These are phyloP conservation scores for Trinorchestia longiramus DNA, from an alignment of 1,140 invertebrate species.

Conservation along the genomic window DNA sequence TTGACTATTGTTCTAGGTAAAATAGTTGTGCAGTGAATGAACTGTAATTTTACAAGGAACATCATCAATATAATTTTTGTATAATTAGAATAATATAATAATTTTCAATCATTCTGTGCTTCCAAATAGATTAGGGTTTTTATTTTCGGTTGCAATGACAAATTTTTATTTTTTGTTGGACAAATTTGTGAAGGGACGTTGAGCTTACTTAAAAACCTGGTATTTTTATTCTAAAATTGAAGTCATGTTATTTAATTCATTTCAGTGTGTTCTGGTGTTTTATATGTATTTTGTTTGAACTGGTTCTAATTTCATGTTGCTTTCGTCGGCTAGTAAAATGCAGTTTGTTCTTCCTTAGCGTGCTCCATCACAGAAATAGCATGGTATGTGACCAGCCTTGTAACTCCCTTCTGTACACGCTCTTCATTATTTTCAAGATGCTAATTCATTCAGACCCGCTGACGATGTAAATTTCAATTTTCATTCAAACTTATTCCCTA, in stretches of 20 bases:
- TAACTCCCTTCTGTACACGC: neutral
- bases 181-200: neutral
- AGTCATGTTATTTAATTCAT: neutral
- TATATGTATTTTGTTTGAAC: neutral
- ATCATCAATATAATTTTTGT: neutral
- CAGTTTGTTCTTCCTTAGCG: neutral
- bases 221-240: neutral
- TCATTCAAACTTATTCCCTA: neutral
- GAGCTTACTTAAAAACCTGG: neutral
- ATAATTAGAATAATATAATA: too few relatives aligned
- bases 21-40: neutral
- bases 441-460: slow-evolving; percentile 12
- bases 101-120: neutral
- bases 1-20: neutral
- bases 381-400: neutral
- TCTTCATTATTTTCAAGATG: neutral
- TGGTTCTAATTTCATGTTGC: neutral
- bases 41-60: neutral
- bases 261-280: too few relatives aligned
- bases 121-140: neutral
- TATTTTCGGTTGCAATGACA: neutral
- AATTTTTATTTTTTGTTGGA: neutral
- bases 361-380: neutral
- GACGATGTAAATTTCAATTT: slow-evolving; percentile 22
- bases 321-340: neutral